Evolutionary conservation across 2,888 invertebrate genomes (phyloP).

Genomic region (Platycnemis pennipes): DNA sequence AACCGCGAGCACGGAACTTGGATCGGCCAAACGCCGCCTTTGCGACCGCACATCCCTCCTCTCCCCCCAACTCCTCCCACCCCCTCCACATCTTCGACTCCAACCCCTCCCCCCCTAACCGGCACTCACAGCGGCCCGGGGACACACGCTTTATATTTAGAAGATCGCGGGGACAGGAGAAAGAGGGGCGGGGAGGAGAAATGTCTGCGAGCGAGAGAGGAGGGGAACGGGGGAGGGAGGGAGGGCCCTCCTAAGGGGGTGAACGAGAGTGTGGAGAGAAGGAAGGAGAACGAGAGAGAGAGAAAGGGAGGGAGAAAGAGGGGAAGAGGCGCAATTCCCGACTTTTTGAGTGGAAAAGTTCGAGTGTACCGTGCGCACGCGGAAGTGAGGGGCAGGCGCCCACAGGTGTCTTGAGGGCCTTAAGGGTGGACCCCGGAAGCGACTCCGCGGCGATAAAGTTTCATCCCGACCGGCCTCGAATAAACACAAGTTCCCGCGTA

Average conservation of each 20-base stretch:
- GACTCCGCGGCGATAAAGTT: not conserved
- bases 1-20: too few relatives aligned
- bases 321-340: not conserved
- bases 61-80: not conserved
- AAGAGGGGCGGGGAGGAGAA: not conserved
- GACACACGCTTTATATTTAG: slow-evolving; percentile 11
- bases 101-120: not conserved
- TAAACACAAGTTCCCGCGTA: not conserved
- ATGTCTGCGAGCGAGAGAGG: not conserved
- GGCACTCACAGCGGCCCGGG: slow-evolving; percentile 1
- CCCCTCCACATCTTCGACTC: too few relatives aligned
- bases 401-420: too few relatives aligned
- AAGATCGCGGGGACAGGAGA: not conserved
- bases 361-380: not conserved
- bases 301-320: not conserved
- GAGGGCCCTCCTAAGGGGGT: not conserved
- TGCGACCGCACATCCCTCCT: not conserved
- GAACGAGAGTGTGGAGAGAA: not conserved
- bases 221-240: not conserved
- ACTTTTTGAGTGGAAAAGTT: not conserved
- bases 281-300: not conserved
- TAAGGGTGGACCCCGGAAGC: not conserved
- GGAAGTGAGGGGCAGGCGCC: too few relatives aligned
- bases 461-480: not conserved
- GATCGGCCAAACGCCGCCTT: too few relatives aligned